Evolutionary conservation across 2,113 vertebrate species (phyloP), one percentile per base, ranked within the genome.

Genomic region (Pelmatolapia mariae): DNA sequence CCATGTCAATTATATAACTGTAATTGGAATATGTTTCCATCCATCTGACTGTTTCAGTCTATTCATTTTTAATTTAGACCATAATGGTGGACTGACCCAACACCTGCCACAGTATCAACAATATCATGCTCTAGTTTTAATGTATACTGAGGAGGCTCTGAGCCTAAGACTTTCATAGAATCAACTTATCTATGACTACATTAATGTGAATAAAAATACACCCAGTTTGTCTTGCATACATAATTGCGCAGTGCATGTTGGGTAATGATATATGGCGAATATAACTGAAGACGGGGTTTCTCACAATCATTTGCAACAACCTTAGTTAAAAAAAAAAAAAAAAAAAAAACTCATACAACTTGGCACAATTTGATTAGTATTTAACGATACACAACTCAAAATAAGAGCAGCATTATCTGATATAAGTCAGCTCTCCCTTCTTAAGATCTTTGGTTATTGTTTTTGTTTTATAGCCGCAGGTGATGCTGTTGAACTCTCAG

Each of bases 401-500:
- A 52, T 31, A 71, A 71, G 2, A 43, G 12, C 63, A 71, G 1
- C 1, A 31, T 38, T 38, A 40, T 2, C 36, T 22, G 36, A 40
- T 43, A 43, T 1, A 38, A 10, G 56, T 57, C 10, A 1, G 45
- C 73, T 61, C 36, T 47, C 40, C 11, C 24, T 53, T 79, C 78
- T 18, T 8, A 16, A 13, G 52, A 29, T 22, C n/a, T 68, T 4
- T 29, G 40, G 15, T 33, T 76, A 10, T 50, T 29, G 11, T 61
- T 61, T 76, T 40, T 10, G 19, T 53, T 31, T 89, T 80, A 40
- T 11, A 8, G 7, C 33, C 3, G 3, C 19, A 52, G 50, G 56
- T 40, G 79, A 78, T 18, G 12, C 38, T 10, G 2, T 7, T 89
- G 85, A 90, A 80, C 86, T 90, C 61, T 92, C 24, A 87, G 81